These are phyloP conservation scores for Aethes cnicana DNA, from an alignment of 2,888 invertebrate species.

Conservation along the genomic window DNA sequence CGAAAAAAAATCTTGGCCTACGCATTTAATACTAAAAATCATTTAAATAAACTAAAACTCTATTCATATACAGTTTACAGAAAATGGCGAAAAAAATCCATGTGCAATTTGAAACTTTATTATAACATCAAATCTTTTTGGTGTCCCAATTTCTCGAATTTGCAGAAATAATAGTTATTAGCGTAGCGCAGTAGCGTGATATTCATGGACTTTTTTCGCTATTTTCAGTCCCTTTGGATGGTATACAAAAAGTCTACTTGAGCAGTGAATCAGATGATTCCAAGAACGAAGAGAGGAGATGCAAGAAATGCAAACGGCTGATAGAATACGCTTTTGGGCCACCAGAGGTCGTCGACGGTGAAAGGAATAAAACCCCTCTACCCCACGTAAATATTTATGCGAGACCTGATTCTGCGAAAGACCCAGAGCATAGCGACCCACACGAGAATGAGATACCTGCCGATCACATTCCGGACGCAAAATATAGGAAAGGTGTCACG, in stretches of 20 bases:
- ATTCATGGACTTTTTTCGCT: slow-evolving; percentile 53
- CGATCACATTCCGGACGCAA: background rate
- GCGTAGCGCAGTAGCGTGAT: background rate
- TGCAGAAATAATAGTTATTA: background rate
- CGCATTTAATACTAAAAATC: too few species aligned
- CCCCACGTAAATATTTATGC: background rate
- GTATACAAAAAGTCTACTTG: slow-evolving; percentile 35
- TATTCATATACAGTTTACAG: too few species aligned
- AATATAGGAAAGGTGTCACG: background rate
- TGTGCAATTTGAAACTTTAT: slow-evolving; percentile 9
- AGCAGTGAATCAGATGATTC: background rate
- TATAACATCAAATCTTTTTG: background rate
- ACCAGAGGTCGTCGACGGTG: background rate
- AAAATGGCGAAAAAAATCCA: slow-evolving; percentile 52
- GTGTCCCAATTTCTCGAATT: background rate
- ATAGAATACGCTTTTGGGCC: background rate
- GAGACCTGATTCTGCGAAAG: too few species aligned
- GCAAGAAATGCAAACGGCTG: slow-evolving; percentile 1
- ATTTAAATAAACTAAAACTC: too few species aligned
- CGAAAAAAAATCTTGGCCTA: too few species aligned
- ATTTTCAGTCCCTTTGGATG: slow-evolving; percentile 49
- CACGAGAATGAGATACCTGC: background rate
- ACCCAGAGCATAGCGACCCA: background rate
- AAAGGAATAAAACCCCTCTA: background rate
- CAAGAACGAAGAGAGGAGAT: background rate